Conservation (phyloP, 2,797 vertebrate species). For the Catharus ustulatus region DNA sequence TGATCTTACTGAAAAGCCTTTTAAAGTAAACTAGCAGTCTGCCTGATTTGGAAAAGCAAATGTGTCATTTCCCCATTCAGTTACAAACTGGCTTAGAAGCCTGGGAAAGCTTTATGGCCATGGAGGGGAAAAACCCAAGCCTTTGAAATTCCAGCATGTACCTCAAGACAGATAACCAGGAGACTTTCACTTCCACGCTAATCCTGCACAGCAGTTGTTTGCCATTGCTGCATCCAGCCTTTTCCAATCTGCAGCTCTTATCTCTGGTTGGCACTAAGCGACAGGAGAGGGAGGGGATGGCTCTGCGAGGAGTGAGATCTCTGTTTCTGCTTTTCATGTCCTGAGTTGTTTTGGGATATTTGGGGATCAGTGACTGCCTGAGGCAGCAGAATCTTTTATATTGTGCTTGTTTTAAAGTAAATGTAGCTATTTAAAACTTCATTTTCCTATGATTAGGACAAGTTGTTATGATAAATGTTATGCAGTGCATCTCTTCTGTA, state of each 20-base stretch:
- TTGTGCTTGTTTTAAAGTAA: neutral
- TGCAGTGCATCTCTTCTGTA: neutral
- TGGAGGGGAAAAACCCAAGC: neutral
- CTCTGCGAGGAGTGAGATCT: neutral
- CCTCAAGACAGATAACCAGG: neutral
- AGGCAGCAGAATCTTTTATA: neutral
- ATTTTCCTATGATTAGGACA: neutral
- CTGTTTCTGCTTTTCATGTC: neutral
- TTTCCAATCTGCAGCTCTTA: constrained; percentile 1
- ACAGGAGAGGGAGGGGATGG: neutral
- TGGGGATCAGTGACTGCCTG: neutral
- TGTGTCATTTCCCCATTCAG: neutral
- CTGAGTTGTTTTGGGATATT: neutral
- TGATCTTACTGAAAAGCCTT: neutral
- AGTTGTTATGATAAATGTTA: neutral
- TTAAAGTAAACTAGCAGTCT: neutral
- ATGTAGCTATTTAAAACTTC: neutral
- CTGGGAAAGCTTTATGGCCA: neutral
- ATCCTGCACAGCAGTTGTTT: constrained; percentile 7
- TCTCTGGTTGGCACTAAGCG: neutral
- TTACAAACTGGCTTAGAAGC: neutral
- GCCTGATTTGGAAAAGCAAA: neutral
- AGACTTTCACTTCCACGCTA: neutral
- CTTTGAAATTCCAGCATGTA: neutral
- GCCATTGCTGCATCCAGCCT: neutral